These are phyloP conservation scores for Pygoscelis adeliae DNA, from an alignment of 2,113 vertebrate genomes.

Conservation along the genomic window DNA sequence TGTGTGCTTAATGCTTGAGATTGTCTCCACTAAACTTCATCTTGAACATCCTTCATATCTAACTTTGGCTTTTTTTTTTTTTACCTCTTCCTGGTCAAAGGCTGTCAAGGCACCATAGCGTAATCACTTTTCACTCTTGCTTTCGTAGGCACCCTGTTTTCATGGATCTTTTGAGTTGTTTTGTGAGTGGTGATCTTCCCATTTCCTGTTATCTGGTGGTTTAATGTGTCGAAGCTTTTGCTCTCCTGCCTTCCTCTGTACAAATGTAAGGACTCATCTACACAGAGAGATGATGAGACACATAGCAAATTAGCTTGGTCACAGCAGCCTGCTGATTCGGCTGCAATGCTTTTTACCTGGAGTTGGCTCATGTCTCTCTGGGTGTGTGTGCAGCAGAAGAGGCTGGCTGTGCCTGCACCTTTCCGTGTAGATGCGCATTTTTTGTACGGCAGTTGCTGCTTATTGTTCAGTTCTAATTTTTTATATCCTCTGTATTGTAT, in stretches of 20 bases:
- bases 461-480: not conserved
- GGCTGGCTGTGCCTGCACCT: not conserved
- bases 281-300: not conserved
- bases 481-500: not conserved
- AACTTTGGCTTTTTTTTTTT: not conserved
- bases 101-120: not conserved
- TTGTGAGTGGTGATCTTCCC: not conserved
- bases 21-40: constrained; percentile 11
- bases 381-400: not conserved
- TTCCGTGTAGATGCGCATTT: not conserved
- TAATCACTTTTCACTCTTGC: not conserved
- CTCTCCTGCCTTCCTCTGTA: not conserved
- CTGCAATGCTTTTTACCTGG: not conserved
- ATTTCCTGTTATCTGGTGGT: not conserved
- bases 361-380: not conserved
- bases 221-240: not conserved
- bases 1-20: constrained; percentile 16
- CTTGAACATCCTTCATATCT: constrained; percentile 16
- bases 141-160: not conserved
- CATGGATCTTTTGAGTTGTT: not conserved
- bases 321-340: not conserved
- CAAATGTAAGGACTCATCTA: not conserved
- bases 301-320: not conserved
- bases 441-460: not conserved
- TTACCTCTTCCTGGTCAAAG: not conserved